Base-by-base conservation (phyloP, 1,140 invertebrate genomes). In the Drosophila kanapiae region DNA sequence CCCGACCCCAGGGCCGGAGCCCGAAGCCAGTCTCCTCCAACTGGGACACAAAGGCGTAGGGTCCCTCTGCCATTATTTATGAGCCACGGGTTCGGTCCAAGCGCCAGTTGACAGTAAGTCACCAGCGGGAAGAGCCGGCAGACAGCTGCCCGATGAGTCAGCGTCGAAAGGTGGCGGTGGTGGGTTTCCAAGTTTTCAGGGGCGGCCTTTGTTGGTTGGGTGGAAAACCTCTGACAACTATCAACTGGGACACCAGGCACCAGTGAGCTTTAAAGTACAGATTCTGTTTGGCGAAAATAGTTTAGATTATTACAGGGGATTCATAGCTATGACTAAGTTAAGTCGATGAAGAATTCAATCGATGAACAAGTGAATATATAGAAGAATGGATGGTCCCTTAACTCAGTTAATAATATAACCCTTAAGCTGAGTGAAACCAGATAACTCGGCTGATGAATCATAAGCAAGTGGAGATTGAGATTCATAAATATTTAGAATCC, bases 61-160 rank as follows among this genome's bases (percentile, higher is more conserved):
- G 59, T 76, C 38, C 43, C 45, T 27, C 23, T 29, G 31, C 51
- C 53, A 77, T 88, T 84, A 88, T 88, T 88, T 88, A 88, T 88
- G 80, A 23, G 59, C 84, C 71, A 69, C 62, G 69, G 65, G 53
- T 69, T 59, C 33, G 54, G 53, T 61, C 70, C 68, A 65, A 88
- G 84, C 84, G 84, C 84, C 84, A 88, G 84, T 84, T 90, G 81
- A 90, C 85, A 90, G 69, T 76, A 47, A 69, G 78, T 59, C 57
- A 61, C 49, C 63, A 53, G 40, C 57, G 69, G 47, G 76, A 54
- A 71, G 59, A 57, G 56, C 33, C 53, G 27, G 2, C 23, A 35
- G 45, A 45, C 82, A 85, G 82, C 82, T 85, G 82, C 56, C 77
- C 45, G 68, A 76, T 82, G 79, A 78, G 53, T 87, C 65, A 63